Base-by-base conservation (phyloP, 2,113 vertebrate species). In the Verasper variegatus region DNA sequence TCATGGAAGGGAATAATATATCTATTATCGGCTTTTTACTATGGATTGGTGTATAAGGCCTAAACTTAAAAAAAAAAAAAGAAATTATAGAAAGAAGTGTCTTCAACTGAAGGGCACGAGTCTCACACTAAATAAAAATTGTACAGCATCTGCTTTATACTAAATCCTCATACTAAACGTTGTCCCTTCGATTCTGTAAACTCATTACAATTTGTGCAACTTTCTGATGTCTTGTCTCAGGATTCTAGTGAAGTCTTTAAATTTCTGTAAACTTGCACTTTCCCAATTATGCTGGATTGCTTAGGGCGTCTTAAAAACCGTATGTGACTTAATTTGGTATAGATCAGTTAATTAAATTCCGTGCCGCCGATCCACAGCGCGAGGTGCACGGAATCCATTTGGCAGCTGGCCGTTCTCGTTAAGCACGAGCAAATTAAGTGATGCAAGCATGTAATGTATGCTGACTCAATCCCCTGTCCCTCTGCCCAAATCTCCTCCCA, bases 401-500 rank as follows among this genome's bases (percentile, higher is more conserved):
- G 87, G 78, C 88, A 60, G 70, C 12, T 52, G 2, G 73, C 75
- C 37, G 21, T 13, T 57, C 81, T 78, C 51, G 55, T 89, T 81
- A 84, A 82, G 49, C 55, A 27, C 26, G 35, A 68, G 67, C 56
- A 56, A 72, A 78, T 75, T 45, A 68, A 80, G 60, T 77, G 73
- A 78, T 60, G 76, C 71, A 52, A 76, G 71, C 68, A 42, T 10
- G 40, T 88, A 84, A 83, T 88, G 51, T 79, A 84, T 81, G 76
- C 76, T 89, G 83, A 87, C 77, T 88, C 74, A 84, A 74, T 77
- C 73, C 52, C 10, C 58, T 0, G 40, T 59, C 23, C 12, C 61
- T 1, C 51, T 21, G 65, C 80, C 68, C 76, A 49, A 13, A 62
- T 81, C n/a, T 73, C 84, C 80, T 89, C 91, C 51, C 91, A 99